Conservation (phyloP, 2,797 vertebrate species). For the Mormyrus hasselquistii region DNA sequence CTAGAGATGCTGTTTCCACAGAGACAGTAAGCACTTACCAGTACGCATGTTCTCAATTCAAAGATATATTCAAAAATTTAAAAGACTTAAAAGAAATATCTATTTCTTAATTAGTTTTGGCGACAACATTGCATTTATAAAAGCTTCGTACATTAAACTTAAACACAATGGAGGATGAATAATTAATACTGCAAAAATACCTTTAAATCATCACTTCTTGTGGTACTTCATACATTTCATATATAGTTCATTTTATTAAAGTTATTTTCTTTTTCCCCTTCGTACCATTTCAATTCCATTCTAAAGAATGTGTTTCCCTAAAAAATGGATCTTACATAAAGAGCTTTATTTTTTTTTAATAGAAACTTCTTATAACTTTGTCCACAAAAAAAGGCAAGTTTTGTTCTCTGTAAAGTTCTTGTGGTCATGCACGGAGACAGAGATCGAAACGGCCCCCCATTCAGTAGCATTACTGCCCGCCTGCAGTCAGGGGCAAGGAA, state of each 20-base stretch:
- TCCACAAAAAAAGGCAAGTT: constrained; percentile 9
- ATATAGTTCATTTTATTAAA: not conserved
- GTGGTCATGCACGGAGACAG: not conserved
- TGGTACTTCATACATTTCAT: not conserved
- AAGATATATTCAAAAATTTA: not conserved
- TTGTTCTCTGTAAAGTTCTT: constrained; percentile 3
- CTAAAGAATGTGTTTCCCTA: not conserved
- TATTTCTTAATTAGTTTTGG: not conserved
- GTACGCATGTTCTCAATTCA: not conserved
- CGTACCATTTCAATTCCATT: not conserved
- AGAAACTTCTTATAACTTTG: not conserved
- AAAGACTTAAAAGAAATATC: not conserved
- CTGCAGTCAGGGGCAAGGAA: not conserved
- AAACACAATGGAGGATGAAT: not conserved
- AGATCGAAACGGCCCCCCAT: not conserved
- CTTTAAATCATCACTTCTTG: not conserved
- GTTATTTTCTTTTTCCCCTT: constrained; percentile 8
- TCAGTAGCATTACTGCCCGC: not conserved
- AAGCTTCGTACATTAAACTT: not conserved
- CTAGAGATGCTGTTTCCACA: not conserved
- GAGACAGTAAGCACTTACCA: not conserved
- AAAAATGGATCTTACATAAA: constrained; percentile 11
- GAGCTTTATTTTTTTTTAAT: not conserved
- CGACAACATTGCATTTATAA: not conserved
- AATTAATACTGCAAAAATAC: constrained; percentile 9